Evolutionary conservation across 2,113 vertebrate genomes (phyloP).

Genomic region (Forbesichthys papilliferus): DNA sequence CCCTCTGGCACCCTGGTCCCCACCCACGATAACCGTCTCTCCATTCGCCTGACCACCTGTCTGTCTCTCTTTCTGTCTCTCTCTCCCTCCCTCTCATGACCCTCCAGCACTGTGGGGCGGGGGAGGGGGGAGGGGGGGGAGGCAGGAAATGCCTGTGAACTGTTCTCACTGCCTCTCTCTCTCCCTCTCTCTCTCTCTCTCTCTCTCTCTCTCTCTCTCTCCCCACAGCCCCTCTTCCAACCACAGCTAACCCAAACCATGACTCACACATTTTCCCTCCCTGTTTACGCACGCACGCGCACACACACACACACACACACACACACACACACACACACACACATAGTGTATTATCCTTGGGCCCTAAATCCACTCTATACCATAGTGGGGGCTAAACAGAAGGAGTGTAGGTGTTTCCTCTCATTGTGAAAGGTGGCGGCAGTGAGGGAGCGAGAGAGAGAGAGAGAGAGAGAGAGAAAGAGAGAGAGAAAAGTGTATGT

Average conservation of each 20-base stretch:
- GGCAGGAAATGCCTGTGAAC: conserved; percentile 79
- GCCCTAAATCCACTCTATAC: conserved; percentile 23
- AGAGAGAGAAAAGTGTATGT: neutral
- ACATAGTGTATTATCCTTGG: neutral
- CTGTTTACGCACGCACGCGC: conserved; percentile 8
- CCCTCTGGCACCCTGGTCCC: conserved; percentile 35
- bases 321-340: conserved; percentile 6
- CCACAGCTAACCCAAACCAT: conserved; percentile 58
- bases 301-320: conserved; percentile 9
- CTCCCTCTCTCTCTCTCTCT: conserved; percentile 30
- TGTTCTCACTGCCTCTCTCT: conserved; percentile 59
- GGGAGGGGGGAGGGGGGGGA: conserved; percentile 47
- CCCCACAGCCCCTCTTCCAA: conserved; percentile 51
- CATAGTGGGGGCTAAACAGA: conserved; percentile 38
- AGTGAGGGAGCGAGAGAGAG: conserved; percentile 14
- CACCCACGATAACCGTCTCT: conserved; percentile 20
- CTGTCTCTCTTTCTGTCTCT: neutral
- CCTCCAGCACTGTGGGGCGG: conserved; percentile 18
- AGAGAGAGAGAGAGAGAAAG: conserved; percentile 12
- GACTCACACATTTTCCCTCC: conserved; percentile 62
- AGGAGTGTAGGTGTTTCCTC: conserved; percentile 72
- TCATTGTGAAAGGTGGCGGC: conserved; percentile 64
- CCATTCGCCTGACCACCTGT: neutral
- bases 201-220: conserved; percentile 8
- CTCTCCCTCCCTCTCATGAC: conserved; percentile 28